These are phyloP conservation scores for Anguilla anguilla DNA, from an alignment of 2,797 vertebrate species.

Conservation along the genomic window DNA sequence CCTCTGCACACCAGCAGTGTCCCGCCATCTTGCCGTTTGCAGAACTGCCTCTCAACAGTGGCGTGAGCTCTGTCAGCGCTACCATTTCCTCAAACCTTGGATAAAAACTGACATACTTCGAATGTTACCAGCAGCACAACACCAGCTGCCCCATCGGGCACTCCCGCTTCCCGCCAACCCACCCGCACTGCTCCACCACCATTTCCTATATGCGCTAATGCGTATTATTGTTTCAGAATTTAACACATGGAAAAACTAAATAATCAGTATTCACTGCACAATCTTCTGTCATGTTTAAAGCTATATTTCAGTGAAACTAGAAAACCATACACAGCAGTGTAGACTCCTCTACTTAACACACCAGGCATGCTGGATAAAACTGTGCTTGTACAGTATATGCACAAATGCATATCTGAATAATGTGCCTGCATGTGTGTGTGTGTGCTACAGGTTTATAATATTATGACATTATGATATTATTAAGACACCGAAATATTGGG, in stretches of 20 bases:
- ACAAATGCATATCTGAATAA: neutral
- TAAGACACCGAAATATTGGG: neutral
- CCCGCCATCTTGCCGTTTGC: slow-evolving; percentile 2
- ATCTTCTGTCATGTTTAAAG: too few species aligned
- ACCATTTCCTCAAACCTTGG: too few species aligned
- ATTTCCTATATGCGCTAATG: too few species aligned
- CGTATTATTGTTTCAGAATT: neutral
- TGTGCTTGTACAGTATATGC: neutral
- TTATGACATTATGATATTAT: too few species aligned
- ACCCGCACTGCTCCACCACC: too few species aligned
- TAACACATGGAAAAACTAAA: neutral
- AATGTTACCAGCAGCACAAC: neutral
- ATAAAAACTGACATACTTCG: too few species aligned
- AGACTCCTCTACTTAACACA: neutral
- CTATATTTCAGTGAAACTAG: too few species aligned
- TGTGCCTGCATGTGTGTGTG: neutral
- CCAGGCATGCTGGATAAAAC: neutral
- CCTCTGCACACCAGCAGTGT: neutral
- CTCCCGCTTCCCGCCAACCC: too few species aligned
- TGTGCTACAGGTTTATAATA: neutral
- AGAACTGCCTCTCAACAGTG: too few species aligned
- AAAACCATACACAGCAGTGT: neutral
- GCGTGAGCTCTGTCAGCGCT: too few species aligned
- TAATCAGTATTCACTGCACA: too few species aligned
- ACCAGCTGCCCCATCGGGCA: too few species aligned